Evolutionary conservation across 2,888 invertebrate genomes (phyloP).

Genomic region (Orthosia gothica): DNA sequence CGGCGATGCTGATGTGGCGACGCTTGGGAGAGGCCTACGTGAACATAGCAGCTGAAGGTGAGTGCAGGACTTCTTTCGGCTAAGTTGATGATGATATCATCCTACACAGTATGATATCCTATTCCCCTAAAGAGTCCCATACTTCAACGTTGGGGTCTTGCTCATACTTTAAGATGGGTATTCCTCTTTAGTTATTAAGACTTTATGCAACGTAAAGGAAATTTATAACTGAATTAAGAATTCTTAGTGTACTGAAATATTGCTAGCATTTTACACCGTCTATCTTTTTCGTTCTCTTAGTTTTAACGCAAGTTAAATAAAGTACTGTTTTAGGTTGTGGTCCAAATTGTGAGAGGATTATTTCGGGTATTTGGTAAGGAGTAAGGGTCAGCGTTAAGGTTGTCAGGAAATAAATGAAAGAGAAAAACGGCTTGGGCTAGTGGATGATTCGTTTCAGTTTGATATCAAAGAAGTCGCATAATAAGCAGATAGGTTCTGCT

Average conservation of each 20-base stretch:
- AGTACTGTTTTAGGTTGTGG: constrained; percentile 35
- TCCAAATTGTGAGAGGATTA: constrained; percentile 17
- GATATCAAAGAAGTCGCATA: background rate
- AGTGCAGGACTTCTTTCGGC: too few relatives aligned
- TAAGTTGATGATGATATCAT: too few relatives aligned
- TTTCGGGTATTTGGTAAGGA: background rate
- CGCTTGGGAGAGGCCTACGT: too few relatives aligned
- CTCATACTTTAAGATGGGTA: constrained; percentile 19
- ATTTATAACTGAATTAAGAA: constrained; percentile 39
- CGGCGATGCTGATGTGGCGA: too few relatives aligned
- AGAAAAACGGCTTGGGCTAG: too few relatives aligned
- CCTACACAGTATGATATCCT: too few relatives aligned
- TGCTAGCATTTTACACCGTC: background rate
- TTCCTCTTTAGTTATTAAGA: background rate
- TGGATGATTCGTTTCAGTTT: background rate
- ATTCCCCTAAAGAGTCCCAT: too few relatives aligned
- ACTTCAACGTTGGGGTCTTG: background rate
- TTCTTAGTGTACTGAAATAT: constrained; percentile 45
- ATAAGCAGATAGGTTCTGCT: background rate
- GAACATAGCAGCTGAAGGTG: too few relatives aligned
- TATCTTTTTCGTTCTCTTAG: constrained; percentile 35
- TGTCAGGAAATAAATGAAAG: too few relatives aligned
- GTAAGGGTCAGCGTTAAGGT: too few relatives aligned
- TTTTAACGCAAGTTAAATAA: constrained; percentile 36
- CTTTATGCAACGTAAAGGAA: background rate